These are phyloP conservation scores for Perca schrenkii DNA, from an alignment of 2,113 vertebrate species.

Conservation along the genomic window DNA sequence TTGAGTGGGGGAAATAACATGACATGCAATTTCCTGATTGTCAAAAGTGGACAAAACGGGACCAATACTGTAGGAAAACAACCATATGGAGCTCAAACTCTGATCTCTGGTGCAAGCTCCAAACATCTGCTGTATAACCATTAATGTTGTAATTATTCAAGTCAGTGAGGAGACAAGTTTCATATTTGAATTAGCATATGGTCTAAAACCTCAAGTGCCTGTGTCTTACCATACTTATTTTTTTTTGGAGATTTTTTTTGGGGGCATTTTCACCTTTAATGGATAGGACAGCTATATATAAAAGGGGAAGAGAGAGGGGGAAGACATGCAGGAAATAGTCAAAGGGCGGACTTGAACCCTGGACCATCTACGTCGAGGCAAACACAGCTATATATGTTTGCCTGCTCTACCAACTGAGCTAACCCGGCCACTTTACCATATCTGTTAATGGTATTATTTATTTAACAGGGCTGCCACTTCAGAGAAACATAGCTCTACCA, in stretches of 20 bases:
- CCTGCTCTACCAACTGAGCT: no score
- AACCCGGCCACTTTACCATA: not conserved
- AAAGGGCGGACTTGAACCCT: no score
- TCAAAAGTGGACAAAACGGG: constrained; percentile 32
- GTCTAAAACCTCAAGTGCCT: constrained; percentile 10
- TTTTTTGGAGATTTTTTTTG: no score
- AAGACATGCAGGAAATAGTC: no score
- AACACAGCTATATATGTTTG: no score
- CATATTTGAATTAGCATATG: constrained; percentile 8
- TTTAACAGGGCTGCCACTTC: not conserved
- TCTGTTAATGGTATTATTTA: constrained; percentile 26
- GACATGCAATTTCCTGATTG: constrained; percentile 55
- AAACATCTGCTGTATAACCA: constrained; percentile 48
- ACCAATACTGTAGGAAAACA: constrained; percentile 33
- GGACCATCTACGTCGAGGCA: rapidly evolving
- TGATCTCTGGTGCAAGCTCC: constrained; percentile 25
- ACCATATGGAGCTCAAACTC: constrained; percentile 52
- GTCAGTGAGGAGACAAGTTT: constrained; percentile 16
- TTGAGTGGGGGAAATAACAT: constrained; percentile 39
- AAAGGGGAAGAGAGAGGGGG: no score
- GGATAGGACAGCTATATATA: no score
- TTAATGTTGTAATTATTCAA: constrained; percentile 36
- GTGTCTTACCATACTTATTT: not conserved
- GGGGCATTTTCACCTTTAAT: no score
- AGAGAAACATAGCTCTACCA: constrained; percentile 17